Base-by-base conservation (phyloP, 2,113 vertebrate species). In the Sterna hirundo region DNA sequence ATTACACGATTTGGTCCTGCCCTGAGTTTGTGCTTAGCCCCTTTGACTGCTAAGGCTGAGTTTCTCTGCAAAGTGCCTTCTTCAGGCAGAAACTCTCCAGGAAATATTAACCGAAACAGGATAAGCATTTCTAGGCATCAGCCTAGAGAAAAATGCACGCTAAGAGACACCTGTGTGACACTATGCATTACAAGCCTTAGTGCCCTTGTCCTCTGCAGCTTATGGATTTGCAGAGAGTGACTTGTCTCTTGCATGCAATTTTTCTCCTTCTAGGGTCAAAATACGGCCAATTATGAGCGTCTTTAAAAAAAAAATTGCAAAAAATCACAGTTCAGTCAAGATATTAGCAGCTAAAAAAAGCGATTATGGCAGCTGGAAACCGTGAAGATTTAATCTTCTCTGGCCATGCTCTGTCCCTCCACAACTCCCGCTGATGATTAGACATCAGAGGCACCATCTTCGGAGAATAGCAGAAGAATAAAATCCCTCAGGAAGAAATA, bases 351-450 rank as follows among this genome's bases (percentile, higher is more conserved):
- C 27, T 91, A 49, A 65, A 60, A 60, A 94, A 91, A 71, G 61
- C 10, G 2, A 94, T 85, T 75, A 93, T 19, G 91, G 66, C 75
- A 88, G 66, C 54, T 88, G 71, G 25, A 77, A 96, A 72, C 36
- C 8, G 7, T 72, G 46, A 90, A 95, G 90, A 96, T 87, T 85
- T 91, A 93, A 86, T 91, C 70, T 88, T 52, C 66, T 76, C 60
- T 87, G 61, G 79, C 47, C 71, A 49, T 57, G 47, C 27, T 83
- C 84, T 85, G 54, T 90, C 74, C 34, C 44, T 91, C 5, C 40
- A 40, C 20, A 88, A 32, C 26, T 75, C 82, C 58, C 2, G 1
- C 62, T 82, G 77, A 14, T 79, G 62, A 85, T 94, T 40, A 96
- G 52, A 88, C 54, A 91, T 72, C 66, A 65, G 47, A 95, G 65